Base-by-base conservation (phyloP, 2,888 invertebrate genomes). In the Amblyjoppa proteus region DNA sequence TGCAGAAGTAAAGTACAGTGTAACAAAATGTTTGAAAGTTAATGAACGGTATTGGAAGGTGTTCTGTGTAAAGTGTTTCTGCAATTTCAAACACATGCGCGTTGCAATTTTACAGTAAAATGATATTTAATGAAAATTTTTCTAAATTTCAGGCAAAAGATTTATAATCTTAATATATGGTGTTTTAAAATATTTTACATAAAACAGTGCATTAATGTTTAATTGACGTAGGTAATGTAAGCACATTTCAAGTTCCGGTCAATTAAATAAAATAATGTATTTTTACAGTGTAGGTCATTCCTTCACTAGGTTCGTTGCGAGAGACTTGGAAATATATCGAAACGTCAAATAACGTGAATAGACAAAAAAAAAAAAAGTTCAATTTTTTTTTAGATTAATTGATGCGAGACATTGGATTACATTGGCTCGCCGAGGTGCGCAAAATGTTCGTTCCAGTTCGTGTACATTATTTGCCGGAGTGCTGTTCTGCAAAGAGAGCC, bases 401-500 rank as follows among this genome's bases (percentile, higher is more conserved):
- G 31, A n/a, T 16, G 31, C 2, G 31, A 16, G 16, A 64, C 31
- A 64, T 34, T 34, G 13, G n/a, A 64, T 64, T 64, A 34, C 31
- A n/a, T 64, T 64, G 34, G 64, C 6, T 34, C 34, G 31, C 16
- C 16, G 16, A 64, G 31, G 31, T 64, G 34, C 64, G 31, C 31
- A n/a, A 34, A 31, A 64, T 16, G 31, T 64, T 64, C 64, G 64
- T 31, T n/a, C 64, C 16, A 31, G 64, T 64, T 64, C 64, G 31
- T 31, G 31, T 64, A 64, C 64, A 64, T 31, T 64, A 34, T 64
- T 64, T 64, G 31, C 31, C 31, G 31, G 64, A 64, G 64, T 64
- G 31, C 31, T 64, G 31, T 64, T 64, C 64, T 0, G 64, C 64
- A 64, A 64, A 64, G 64, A 34, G 64, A 20, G 53, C 20, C 20